Evolutionary conservation across 2,797 vertebrate species (phyloP).

Genomic region (Pseudomugil gertrudae): DNA sequence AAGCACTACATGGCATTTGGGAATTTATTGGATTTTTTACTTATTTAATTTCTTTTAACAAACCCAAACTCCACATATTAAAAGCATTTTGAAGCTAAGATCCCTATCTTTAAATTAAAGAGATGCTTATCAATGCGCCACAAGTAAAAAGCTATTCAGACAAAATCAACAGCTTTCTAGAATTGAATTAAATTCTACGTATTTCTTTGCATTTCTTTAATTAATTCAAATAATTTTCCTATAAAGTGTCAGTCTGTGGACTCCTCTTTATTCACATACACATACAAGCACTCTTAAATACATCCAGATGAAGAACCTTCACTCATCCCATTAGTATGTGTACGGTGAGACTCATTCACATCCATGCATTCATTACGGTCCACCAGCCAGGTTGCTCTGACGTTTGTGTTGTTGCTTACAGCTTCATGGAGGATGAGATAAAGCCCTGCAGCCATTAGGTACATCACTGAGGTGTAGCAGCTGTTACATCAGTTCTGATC

Average conservation of each 20-base stretch:
- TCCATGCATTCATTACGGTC: conserved; percentile 1
- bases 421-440: neutral
- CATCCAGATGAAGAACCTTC: neutral
- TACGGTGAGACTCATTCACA: neutral
- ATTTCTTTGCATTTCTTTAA: neutral
- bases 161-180: too few species aligned
- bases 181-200: neutral
- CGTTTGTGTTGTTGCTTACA: neutral
- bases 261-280: neutral
- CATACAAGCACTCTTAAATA: neutral
- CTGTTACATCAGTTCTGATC: neutral
- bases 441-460: conserved; percentile 3
- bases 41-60: neutral
- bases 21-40: neutral
- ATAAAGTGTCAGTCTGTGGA: neutral
- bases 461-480: neutral
- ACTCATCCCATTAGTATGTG: neutral
- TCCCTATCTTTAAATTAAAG: neutral
- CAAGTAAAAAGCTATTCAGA: neutral
- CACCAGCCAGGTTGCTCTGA: neutral
- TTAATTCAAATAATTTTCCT: neutral
- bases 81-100: neutral
- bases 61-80: fast-evolving
- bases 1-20: neutral
- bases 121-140: neutral